Evolutionary conservation across 2,113 vertebrate species (phyloP).

Genomic region (Bubo scandiacus): DNA sequence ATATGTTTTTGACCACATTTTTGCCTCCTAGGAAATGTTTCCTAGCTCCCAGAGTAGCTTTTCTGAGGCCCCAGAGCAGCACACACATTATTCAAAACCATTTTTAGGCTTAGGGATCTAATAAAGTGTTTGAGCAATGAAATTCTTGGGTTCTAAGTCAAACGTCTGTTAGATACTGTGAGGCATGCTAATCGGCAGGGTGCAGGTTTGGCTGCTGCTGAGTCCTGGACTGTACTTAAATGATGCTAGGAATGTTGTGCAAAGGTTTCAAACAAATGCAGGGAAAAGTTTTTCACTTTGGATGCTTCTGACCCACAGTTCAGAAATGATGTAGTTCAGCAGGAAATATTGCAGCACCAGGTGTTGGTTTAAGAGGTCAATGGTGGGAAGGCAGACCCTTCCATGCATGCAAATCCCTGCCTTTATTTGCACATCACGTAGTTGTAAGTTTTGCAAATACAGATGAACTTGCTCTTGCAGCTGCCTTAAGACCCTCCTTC

Average conservation of each 20-base stretch:
- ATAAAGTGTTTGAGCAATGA: background rate
- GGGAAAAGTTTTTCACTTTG: background rate
- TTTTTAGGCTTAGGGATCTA: constrained; percentile 34
- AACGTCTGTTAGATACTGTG: background rate
- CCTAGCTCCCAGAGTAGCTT: constrained; percentile 52
- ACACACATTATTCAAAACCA: constrained; percentile 20
- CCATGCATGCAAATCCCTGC: background rate
- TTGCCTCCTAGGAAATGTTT: constrained; percentile 68
- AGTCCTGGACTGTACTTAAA: background rate
- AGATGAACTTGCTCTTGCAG: background rate
- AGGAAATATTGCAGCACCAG: background rate
- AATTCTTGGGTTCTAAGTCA: background rate
- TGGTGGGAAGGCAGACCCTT: background rate
- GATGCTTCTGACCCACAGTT: background rate
- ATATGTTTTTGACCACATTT: constrained; percentile 41
- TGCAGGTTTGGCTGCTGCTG: background rate
- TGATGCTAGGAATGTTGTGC: background rate
- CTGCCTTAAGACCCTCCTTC: background rate
- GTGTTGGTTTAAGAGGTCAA: background rate
- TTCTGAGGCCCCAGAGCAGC: constrained; percentile 47
- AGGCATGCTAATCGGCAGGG: background rate
- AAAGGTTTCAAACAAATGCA: background rate
- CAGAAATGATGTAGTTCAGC: background rate
- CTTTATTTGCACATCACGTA: background rate
- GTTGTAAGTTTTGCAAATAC: background rate